A percentile compares a stretch with the other conserved stretches of the same genome.
Evolutionary conservation across 2,113 vertebrate genomes (phyloP).

Genomic region (Rhea pennata): DNA sequence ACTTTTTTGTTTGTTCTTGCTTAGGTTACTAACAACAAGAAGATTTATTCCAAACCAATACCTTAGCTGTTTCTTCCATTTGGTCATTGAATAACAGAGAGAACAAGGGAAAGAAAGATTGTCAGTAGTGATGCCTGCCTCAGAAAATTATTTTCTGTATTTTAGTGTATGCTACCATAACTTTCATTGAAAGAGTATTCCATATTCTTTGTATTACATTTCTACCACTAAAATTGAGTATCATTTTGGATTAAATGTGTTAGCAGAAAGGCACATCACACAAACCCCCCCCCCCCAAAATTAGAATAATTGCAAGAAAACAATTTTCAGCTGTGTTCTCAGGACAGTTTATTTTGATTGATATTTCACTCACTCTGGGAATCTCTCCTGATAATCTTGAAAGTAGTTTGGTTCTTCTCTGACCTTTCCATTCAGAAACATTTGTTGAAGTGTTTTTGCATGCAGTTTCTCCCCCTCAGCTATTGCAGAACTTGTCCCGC

Average conservation of each 20-base stretch:
- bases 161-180: neutral
- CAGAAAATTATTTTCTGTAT: neutral
- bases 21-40: neutral
- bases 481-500: neutral
- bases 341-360: slow-evolving; percentile 31
- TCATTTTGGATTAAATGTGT: slow-evolving; percentile 34
- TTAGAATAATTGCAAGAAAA: slow-evolving; percentile 51
- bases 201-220: neutral
- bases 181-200: slow-evolving; percentile 18
- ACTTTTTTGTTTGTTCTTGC: neutral
- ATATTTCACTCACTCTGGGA: slow-evolving; percentile 25
- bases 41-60: neutral
- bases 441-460: slow-evolving; percentile 49
- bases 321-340: slow-evolving; percentile 40
- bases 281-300: neutral
- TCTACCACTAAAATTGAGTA: slow-evolving; percentile 6
- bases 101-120: neutral
- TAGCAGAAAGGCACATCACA: slow-evolving; percentile 32
- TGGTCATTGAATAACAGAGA: neutral
- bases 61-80: neutral
- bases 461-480: neutral
- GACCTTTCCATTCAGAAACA: slow-evolving; percentile 56
- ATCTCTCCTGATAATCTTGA: slow-evolving; percentile 27
- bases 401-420: slow-evolving; percentile 33
- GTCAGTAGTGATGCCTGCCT: neutral